A percentile compares a stretch with the other conserved stretches of the same genome.
phyloP scores from a whole-genome alignment of 2,113 vertebrate species.

The Passer montanus region DNA sequence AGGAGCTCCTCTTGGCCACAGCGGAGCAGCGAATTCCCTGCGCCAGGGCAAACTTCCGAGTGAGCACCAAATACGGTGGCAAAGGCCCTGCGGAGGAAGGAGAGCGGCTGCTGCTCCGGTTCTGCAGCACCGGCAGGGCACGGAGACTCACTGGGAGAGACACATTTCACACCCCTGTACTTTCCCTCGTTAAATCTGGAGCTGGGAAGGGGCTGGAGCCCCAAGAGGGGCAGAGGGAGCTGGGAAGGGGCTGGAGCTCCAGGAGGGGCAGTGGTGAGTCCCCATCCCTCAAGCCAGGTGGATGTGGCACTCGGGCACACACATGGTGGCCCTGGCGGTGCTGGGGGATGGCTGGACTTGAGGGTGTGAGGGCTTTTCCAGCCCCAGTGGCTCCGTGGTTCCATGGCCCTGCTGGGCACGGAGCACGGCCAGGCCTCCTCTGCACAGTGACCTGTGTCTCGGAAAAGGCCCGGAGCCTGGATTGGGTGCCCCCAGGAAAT shows the following conservation, averaged over 20 bases:
- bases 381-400: fast-evolving
- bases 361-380: background rate
- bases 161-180: too few species aligned
- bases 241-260: background rate
- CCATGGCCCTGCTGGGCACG: fast-evolving
- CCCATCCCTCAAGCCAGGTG: fast-evolving
- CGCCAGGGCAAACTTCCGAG: background rate
- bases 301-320: background rate
- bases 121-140: fast-evolving
- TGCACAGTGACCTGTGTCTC: fast-evolving
- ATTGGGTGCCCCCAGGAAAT: fast-evolving
- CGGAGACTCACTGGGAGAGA: too few species aligned
- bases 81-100: background rate
- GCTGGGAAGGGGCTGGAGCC: background rate
- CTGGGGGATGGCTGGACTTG: fast-evolving
- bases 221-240: background rate
- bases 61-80: background rate
- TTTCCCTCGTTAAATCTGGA: too few species aligned
- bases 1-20: background rate
- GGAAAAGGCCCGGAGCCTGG: background rate
- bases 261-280: background rate
- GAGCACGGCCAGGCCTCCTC: fast-evolving
- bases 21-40: fast-evolving
- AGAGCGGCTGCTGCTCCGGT: background rate
- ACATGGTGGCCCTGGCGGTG: background rate